Conservation (phyloP, 1,140 invertebrate species). For the Papilio polytes region DNA sequence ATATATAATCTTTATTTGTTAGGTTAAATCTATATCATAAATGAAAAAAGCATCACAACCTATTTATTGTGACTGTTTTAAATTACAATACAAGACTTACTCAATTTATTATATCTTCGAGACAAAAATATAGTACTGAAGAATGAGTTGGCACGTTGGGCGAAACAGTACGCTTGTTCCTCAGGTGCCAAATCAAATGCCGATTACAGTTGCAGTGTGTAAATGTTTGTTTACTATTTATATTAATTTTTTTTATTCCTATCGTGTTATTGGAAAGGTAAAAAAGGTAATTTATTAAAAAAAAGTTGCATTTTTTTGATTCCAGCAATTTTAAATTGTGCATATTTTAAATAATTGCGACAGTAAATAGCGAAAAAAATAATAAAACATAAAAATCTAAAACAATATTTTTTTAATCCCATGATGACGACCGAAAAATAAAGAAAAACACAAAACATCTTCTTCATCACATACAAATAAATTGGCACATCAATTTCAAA, state of each 20-base stretch:
- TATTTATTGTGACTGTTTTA: conserved; percentile 31
- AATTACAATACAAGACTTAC: conserved; percentile 20
- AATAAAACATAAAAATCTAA: conserved; percentile 55
- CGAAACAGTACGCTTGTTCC: too few species aligned
- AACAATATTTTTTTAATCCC: conserved; percentile 50
- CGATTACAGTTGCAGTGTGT: neutral
- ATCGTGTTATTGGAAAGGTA: neutral
- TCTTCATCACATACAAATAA: conserved; percentile 42
- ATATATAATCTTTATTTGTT: neutral
- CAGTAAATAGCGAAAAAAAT: neutral
- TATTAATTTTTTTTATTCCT: neutral
- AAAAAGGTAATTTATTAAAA: neutral
- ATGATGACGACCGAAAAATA: conserved; percentile 42
- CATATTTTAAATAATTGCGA: neutral
- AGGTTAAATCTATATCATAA: neutral
- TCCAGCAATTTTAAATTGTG: neutral
- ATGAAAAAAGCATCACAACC: conserved; percentile 25
- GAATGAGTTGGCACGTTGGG: neutral
- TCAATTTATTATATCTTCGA: conserved; percentile 13
- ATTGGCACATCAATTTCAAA: conserved; percentile 53
- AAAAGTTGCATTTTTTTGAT: neutral
- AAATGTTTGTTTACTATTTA: neutral
- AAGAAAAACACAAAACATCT: conserved; percentile 29
- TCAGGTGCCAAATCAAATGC: neutral
- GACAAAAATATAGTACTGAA: neutral